Evolutionary conservation across 2,797 vertebrate genomes (phyloP), one percentile per base, ranked within the genome.

Genomic region (Lutjanus argentimaculatus): DNA sequence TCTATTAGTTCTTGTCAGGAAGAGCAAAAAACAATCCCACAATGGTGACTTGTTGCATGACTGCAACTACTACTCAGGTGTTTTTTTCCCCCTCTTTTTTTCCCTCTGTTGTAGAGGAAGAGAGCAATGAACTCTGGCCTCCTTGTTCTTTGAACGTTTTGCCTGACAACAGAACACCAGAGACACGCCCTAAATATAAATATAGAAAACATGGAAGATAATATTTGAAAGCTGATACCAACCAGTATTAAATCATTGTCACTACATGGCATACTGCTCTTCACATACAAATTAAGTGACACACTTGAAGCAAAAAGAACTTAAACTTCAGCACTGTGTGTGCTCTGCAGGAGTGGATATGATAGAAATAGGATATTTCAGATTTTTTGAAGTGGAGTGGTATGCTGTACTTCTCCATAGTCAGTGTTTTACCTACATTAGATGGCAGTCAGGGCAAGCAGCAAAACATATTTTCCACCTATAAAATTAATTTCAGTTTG

Each of bases 111-210:
- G 6, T 14, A 14, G 45, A n/a, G 14, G 7, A 59, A 15, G 25
- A 40, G 30, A 17, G 58, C 14, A 21, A 43, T 74, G 58, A 68
- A 64, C 48, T 55, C 61, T 11, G 67, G 6, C 17, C 19, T 62
- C 8, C 19, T 25, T 52, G 1, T 46, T 63, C 40, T 62, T 21
- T 17, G 53, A 62, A 40, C 7, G 36, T 42, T 56, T 11, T 10
- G 36, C 8, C 21, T 74, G n/a, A 63, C 62, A 15, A 56, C 43
- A 59, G 36, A 55, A 63, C 64, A 55, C 7, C 16, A 68, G 56
- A 10, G 30, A 69, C 40, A 36, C 8, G 1, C 22, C 45, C 45
- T 58, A 15, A 36, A 22, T 51, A 45, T 51, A 43, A 75, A 55
- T 8, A 16, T 8, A 21, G 16, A 21, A 49, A 40, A 67, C 40